Conservation (phyloP, 1,140 invertebrate genomes). For the Pseudomyrmex pallidus region DNA sequence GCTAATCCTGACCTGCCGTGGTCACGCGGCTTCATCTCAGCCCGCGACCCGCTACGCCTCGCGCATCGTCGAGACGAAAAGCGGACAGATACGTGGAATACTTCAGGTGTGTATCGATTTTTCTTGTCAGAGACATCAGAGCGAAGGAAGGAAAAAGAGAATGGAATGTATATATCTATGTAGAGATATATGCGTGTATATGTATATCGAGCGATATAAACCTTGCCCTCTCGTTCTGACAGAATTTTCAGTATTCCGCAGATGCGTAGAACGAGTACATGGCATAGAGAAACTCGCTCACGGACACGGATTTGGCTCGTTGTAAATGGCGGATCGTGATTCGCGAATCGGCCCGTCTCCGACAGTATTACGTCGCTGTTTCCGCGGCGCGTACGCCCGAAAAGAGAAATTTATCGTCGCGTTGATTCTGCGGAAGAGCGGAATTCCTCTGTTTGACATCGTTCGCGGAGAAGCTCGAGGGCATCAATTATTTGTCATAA, state of each 20-base stretch:
- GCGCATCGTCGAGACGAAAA: slow-evolving; percentile 87
- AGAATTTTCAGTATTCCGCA: slow-evolving; percentile 37
- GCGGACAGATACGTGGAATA: slow-evolving; percentile 87
- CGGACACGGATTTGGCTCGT: slow-evolving; percentile 25
- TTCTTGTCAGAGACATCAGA: background rate
- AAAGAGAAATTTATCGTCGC: slow-evolving; percentile 38
- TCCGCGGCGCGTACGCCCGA: slow-evolving; percentile 16
- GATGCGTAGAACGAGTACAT: slow-evolving; percentile 3
- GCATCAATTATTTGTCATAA: slow-evolving; percentile 12
- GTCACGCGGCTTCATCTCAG: slow-evolving; percentile 71
- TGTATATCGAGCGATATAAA: slow-evolving; percentile 31
- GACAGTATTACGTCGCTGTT: slow-evolving; percentile 49
- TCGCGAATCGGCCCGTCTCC: slow-evolving; percentile 31
- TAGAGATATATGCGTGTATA: too few species aligned
- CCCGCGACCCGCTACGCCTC: slow-evolving; percentile 84
- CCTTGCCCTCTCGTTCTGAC: background rate
- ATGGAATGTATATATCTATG: background rate
- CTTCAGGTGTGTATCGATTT: slow-evolving; percentile 79
- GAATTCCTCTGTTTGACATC: slow-evolving; percentile 14
- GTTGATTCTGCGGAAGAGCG: slow-evolving; percentile 19
- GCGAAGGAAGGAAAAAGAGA: background rate
- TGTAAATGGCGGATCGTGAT: slow-evolving; percentile 44
- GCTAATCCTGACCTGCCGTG: slow-evolving; percentile 63
- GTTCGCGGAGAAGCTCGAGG: background rate
- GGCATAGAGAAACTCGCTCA: background rate